A percentile compares a stretch with the other conserved stretches of the same genome.
Evolutionary conservation across 2,888 invertebrate genomes (phyloP).

Genomic region (Drosophila vallismaia): DNA sequence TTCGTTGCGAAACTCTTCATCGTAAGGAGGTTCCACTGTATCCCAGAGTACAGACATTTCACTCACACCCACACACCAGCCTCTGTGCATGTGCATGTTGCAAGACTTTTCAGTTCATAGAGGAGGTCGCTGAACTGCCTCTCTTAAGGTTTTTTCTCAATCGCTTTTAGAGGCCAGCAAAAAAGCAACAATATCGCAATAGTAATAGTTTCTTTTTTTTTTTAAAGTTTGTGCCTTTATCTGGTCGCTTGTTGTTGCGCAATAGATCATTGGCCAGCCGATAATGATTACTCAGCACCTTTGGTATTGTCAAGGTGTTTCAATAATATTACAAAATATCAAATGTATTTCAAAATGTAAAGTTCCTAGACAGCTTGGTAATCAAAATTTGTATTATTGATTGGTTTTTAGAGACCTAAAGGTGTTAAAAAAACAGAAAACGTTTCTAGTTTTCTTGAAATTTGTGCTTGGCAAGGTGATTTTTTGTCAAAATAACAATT

Average conservation of each 20-base stretch:
- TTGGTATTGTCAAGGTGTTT: slow-evolving; percentile 26
- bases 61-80: slow-evolving; percentile 28
- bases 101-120: slow-evolving; percentile 46
- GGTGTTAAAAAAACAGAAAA: too few relatives aligned
- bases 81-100: slow-evolving; percentile 44
- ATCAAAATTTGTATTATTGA: neutral
- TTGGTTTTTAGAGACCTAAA: too few relatives aligned
- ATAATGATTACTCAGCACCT: slow-evolving; percentile 34
- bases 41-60: slow-evolving; percentile 4
- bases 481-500: too few relatives aligned
- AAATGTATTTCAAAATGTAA: neutral
- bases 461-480: too few relatives aligned
- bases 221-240: slow-evolving; percentile 29
- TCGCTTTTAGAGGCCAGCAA: slow-evolving; percentile 63
- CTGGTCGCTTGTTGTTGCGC: slow-evolving; percentile 58
- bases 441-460: too few relatives aligned
- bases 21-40: slow-evolving; percentile 3
- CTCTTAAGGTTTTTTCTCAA: slow-evolving; percentile 22
- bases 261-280: slow-evolving; percentile 68
- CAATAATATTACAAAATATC: slow-evolving; percentile 2
- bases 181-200: slow-evolving; percentile 30
- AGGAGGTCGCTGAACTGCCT: slow-evolving; percentile 68
- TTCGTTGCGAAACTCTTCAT: neutral
- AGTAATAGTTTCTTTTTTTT: slow-evolving; percentile 48
- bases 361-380: slow-evolving; percentile 27